These are phyloP conservation scores for Semnopithecus entellus DNA, from an alignment of 2,113 vertebrate genomes.

Conservation along the genomic window DNA sequence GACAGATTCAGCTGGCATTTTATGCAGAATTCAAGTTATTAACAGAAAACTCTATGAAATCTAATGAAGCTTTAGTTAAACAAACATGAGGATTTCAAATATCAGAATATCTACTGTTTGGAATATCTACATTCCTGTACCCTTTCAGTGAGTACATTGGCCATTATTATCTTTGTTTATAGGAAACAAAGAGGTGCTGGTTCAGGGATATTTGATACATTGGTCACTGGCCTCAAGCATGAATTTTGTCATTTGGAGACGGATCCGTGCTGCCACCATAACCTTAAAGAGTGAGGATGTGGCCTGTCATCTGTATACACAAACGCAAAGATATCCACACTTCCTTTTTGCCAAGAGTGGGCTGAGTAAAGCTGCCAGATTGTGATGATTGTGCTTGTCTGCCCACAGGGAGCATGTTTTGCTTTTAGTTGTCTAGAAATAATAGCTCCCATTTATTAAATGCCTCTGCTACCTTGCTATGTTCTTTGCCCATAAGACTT, in stretches of 20 bases:
- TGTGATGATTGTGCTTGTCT: background rate
- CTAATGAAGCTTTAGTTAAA: background rate
- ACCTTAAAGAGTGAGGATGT: background rate
- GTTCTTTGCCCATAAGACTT: background rate
- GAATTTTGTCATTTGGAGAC: background rate
- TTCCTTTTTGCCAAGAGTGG: background rate
- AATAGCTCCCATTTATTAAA: background rate
- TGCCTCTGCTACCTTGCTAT: background rate
- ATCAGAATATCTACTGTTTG: background rate
- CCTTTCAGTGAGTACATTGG: background rate
- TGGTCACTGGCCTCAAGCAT: background rate
- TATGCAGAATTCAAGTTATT: background rate
- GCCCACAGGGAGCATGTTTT: background rate
- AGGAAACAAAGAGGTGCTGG: background rate
- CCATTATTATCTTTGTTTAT: background rate
- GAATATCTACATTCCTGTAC: background rate
- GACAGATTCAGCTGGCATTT: background rate
- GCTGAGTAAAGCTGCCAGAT: background rate
- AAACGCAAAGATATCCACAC: too few relatives aligned
- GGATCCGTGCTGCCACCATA: background rate
- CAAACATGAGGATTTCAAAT: background rate
- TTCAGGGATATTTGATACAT: background rate
- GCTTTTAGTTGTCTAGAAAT: background rate
- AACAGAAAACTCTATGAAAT: background rate
- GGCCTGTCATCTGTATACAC: background rate